Base-by-base conservation (phyloP, 2,797 vertebrate species). In the Enteromius viviparus region DNA sequence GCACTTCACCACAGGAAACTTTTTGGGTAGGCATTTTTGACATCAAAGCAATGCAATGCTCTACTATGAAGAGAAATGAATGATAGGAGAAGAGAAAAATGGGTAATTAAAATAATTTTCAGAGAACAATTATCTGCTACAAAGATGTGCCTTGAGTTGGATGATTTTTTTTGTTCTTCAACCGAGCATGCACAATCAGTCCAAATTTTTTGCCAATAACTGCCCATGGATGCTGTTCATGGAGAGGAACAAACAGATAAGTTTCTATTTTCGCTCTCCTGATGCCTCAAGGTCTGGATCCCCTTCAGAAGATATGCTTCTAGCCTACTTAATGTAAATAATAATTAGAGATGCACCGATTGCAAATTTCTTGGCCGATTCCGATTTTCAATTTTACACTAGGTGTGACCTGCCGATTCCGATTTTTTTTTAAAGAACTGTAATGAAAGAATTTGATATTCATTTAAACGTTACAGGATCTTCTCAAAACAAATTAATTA, bases 91-190 rank as follows among this genome's bases (percentile, higher is more conserved):
- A 65, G 21, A 74, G 79, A 58, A 83, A 74, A 68, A 76, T 10
- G 4, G 17, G 37, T 17, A 76, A 23, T 76, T 82, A 55, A 42
- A 76, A 26, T 40, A 1, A 53, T 53, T 65, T 71, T 55, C 19
- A 12, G 19, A 83, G 64, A 60, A 66, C 37, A 23, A 77, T 77
- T 83, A 69, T 47, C n/a, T 55, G n/a, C 45, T 42, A 66, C n/a
- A 55, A 76, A 82, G 47, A 76, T 29, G 40, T 58, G 78, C 34
- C 10, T 32, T 8, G 23, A 80, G 29, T 74, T 68, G 37, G 77
- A 53, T 26, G 21, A 12, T 65, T 65, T 51, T 45, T 65, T 37
- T 49, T n/a, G 58, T 45, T 17, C 9, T 71, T 42, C 9, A 29
- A 71, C 19, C 45, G 11, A 45, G 37, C 51, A 34, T 45, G 23